A percentile compares a stretch with the other conserved stretches of the same genome.
phyloP scores from a whole-genome alignment of 2,888 invertebrate genomes.

The Trisateles emortualis region DNA sequence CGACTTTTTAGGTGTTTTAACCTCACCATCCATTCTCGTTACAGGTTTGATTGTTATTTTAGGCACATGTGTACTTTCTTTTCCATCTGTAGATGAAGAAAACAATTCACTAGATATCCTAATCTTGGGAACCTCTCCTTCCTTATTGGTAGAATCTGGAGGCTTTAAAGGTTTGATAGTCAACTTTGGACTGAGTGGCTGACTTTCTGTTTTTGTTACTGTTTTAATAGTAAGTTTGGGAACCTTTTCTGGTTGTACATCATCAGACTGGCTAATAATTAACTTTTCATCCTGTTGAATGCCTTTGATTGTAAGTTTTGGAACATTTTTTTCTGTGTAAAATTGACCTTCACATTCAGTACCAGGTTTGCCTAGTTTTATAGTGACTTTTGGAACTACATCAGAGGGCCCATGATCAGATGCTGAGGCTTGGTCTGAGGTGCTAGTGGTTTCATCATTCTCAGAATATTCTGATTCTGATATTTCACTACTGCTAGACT shows the following conservation, averaged over 20 bases:
- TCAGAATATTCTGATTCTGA: slow-evolving; percentile 85
- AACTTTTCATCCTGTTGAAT: slow-evolving; percentile 75
- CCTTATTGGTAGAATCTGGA: slow-evolving; percentile 62
- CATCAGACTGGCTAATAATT: slow-evolving; percentile 74
- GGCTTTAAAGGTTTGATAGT: slow-evolving; percentile 82
- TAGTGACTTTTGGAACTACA: slow-evolving; percentile 80
- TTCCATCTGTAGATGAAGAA: slow-evolving; percentile 61
- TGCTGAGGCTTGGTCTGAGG: slow-evolving; percentile 76
- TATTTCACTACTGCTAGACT: slow-evolving; percentile 84
- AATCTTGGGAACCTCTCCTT: slow-evolving; percentile 61
- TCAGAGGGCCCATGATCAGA: slow-evolving; percentile 76
- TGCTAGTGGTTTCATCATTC: slow-evolving; percentile 84
- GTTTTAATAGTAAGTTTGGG: slow-evolving; percentile 82
- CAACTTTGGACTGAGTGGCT: slow-evolving; percentile 80
- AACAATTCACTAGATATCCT: slow-evolving; percentile 66
- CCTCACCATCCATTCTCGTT: slow-evolving; percentile 64
- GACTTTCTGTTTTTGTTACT: slow-evolving; percentile 70
- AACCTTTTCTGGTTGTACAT: slow-evolving; percentile 70
- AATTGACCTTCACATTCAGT: slow-evolving; percentile 79
- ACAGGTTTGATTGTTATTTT: slow-evolving; percentile 87
- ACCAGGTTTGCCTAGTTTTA: slow-evolving; percentile 79
- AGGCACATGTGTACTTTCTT: slow-evolving; percentile 81
- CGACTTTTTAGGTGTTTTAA: slow-evolving; percentile 61
- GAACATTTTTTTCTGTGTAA: slow-evolving; percentile 78
- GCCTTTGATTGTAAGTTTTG: slow-evolving; percentile 79